Conservation (phyloP, 2,888 invertebrate species). For the Pyrocoelia pectoralis region DNA sequence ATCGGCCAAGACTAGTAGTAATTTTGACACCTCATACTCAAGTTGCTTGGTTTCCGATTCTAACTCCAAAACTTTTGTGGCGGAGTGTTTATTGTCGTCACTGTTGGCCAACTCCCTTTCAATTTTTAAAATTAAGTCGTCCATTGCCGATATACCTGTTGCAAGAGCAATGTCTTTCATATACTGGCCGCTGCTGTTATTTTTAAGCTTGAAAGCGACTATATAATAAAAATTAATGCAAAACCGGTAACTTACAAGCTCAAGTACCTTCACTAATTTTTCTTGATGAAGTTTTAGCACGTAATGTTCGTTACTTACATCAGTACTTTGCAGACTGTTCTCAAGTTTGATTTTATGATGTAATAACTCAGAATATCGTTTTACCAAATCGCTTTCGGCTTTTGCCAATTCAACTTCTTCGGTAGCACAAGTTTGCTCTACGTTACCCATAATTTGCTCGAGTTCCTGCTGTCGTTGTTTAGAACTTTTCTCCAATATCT, state of each 20-base stretch:
- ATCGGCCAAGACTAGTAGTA: constrained; percentile 45
- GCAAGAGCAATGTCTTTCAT: constrained; percentile 49
- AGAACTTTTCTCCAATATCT: constrained; percentile 39
- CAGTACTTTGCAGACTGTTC: constrained; percentile 25
- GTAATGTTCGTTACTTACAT: constrained; percentile 23
- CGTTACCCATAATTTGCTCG: constrained; percentile 41
- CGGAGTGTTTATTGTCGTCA: constrained; percentile 32
- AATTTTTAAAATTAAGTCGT: constrained; percentile 51
- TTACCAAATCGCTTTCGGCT: constrained; percentile 46
- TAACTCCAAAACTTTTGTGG: constrained; percentile 41
- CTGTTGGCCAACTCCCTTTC: constrained; percentile 50
- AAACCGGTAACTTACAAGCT: constrained; percentile 21
- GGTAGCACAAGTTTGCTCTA: constrained; percentile 37
- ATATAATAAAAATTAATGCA: too few relatives aligned
- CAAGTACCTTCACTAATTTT: constrained; percentile 35
- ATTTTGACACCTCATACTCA: constrained; percentile 47
- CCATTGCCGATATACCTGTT: constrained; percentile 50
- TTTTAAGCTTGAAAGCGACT: background rate
- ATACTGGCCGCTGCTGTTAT: constrained; percentile 29
- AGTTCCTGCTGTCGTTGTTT: constrained; percentile 37
- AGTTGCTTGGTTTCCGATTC: constrained; percentile 51
- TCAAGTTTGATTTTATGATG: constrained; percentile 48
- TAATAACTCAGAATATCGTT: constrained; percentile 48
- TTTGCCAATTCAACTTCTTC: constrained; percentile 38
- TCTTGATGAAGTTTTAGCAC: constrained; percentile 38